Base-by-base conservation (phyloP, 2,113 vertebrate species). In the Dasyurus viverrinus region DNA sequence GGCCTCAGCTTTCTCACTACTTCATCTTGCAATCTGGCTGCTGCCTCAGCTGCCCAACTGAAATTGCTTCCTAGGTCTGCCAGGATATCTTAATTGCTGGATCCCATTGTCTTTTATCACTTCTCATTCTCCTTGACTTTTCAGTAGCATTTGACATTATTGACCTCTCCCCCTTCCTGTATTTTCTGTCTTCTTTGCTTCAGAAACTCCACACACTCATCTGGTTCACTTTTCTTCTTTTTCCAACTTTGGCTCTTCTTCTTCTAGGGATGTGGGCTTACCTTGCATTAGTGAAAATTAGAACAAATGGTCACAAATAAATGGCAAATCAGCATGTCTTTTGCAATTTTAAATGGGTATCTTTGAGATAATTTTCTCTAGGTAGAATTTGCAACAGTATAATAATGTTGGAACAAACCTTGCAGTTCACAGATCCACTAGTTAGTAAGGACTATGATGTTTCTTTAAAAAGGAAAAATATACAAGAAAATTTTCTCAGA, bases 251-350 rank as follows among this genome's bases (percentile, higher is more conserved):
- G 60, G 36, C 30, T 76, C 16, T n/a, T n/a, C 60, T 27, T 1
- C 4, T 76, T 76, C 14, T 76, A n/a, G 60, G 16, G 36, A 68
- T 14, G 36, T 6, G 14, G 55, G 60, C 60, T 76, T 76, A 19
- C 36, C 60, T 76, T n/a, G 14, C 4, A 76, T 76, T n/a, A n/a
- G 8, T 90, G 27, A 89, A 55, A 53, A 24, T 16, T 2, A 42
- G 54, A 94, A 94, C 24, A 94, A 89, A 42, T 53, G 27, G 16
- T 36, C 60, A 36, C 36, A 93, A 91, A 53, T 93, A 24, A 55
- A 12, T 91, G 92, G 90, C n/a, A 94, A 57, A 91, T 53, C 57
- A 92, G 53, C 60, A 92, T n/a, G n/a, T 94, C 47, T 46, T 47
- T 27, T 76, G 30, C n/a, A 9, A 91, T 57, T 92, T 91, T 94